Base-by-base conservation (phyloP, 2,797 vertebrate genomes). In the Darevskia nairensis region DNA sequence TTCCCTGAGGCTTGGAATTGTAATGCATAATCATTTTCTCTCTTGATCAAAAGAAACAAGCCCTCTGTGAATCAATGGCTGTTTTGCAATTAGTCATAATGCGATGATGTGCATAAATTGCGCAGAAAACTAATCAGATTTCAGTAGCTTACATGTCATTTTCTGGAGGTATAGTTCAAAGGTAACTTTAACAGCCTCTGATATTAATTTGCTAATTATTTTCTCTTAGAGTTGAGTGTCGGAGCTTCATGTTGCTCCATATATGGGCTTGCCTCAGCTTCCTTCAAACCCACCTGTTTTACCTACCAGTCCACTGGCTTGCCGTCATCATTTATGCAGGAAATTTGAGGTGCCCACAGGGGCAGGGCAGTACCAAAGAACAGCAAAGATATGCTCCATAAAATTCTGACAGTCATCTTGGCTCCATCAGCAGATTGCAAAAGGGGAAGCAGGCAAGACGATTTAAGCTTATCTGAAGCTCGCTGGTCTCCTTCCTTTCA, bases 281-380 rank as follows among this genome's bases (percentile, higher is more conserved):
- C 32, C 35, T 82, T 81, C 9, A 2, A 0, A 8, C 23, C 41
- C 35, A 61, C 46, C 29, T 82, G 75, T 2, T 91, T 91, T 90
- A 97, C 97, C 96, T 96, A 99, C 99, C 99, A 99, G 85, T 99
- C 98, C 61, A 99, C 98, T 29, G 97, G 78, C 21, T 97, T 90
- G 1, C 98, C 98, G 0, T 96, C 96, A 95, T 99, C 98, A 94
- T 98, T 98, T 94, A 94, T 97, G 95, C 99, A 99, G 39, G 98
- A 98, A 93, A 99, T 97, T 19, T 93, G 93, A 32, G 93, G 71
- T 6, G 91, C 86, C 84, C 95, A 88, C 50, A 93, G 88, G 72
- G 92, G 21, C 13, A 29, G 23, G 8, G 68, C 75, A 88, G 32
- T 86, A 79, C 92, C 89, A 1, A 96, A 80, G 0, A 96, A 78